phyloP scores from a whole-genome alignment of 2,888 invertebrate species.

The Coenonympha arcania region DNA sequence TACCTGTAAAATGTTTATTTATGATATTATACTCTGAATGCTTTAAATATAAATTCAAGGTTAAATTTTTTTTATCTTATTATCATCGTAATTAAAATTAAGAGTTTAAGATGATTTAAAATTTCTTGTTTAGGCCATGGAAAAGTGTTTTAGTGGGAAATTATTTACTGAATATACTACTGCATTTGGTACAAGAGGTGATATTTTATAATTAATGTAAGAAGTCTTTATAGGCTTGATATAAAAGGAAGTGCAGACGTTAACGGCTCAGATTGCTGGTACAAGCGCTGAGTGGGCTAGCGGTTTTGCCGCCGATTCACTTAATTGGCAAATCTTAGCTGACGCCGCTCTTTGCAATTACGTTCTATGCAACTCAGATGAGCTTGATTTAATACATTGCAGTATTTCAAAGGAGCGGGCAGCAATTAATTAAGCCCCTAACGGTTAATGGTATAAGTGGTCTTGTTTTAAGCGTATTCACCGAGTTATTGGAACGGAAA shows the following conservation, averaged over 20 bases:
- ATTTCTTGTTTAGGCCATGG: too few relatives aligned
- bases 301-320: slow-evolving; percentile 61
- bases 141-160: too few relatives aligned
- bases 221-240: slow-evolving; percentile 2
- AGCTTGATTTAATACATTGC: slow-evolving; percentile 46
- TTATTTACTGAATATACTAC: too few relatives aligned
- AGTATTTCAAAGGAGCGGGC: slow-evolving; percentile 25
- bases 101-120: too few relatives aligned
- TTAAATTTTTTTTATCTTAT: too few relatives aligned
- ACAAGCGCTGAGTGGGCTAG: slow-evolving; percentile 51
- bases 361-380: slow-evolving; percentile 48
- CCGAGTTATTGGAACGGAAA: slow-evolving; percentile 13
- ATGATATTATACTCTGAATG: too few relatives aligned
- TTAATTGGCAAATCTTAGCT: slow-evolving; percentile 73
- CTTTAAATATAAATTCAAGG: too few relatives aligned
- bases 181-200: too few relatives aligned
- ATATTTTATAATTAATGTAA: neutral
- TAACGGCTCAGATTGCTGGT: slow-evolving; percentile 20
- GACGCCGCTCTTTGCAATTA: slow-evolving; percentile 68
- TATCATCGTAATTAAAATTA: too few relatives aligned
- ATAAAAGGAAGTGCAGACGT: slow-evolving; percentile 28
- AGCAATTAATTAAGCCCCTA: slow-evolving; percentile 20
- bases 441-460: slow-evolving; percentile 15
- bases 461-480: slow-evolving; percentile 10
- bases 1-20: too few relatives aligned